Conservation (phyloP, 2,113 vertebrate species). For the Percopsis transmontana region DNA sequence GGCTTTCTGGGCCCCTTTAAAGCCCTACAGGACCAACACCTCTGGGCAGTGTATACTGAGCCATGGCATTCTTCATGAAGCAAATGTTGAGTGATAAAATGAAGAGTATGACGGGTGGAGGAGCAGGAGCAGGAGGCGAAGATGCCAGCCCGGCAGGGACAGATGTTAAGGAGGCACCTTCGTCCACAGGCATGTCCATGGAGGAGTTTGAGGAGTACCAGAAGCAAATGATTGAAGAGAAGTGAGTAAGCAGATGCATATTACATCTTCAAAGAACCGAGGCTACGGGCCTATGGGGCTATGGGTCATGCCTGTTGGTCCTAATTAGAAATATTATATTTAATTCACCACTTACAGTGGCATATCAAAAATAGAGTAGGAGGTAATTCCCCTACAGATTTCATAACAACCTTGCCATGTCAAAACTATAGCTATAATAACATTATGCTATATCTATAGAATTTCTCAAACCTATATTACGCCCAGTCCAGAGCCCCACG, state of each 20-base stretch:
- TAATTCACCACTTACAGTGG: not conserved
- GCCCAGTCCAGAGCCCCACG: too few species aligned
- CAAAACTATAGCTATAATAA: too few species aligned
- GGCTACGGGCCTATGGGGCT: too few species aligned
- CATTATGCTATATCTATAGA: too few species aligned
- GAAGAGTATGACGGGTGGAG: slow-evolving; percentile 57
- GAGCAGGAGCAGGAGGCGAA: slow-evolving; percentile 4
- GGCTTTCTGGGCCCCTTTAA: not conserved
- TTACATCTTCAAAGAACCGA: not conserved
- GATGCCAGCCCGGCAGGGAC: slow-evolving; percentile 30
- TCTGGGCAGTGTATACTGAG: not conserved
- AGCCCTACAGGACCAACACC: not conserved
- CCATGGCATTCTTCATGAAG: slow-evolving; percentile 71
- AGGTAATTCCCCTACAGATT: not conserved
- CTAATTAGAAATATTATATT: too few species aligned
- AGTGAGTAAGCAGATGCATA: slow-evolving; percentile 69
- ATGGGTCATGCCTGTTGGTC: too few species aligned
- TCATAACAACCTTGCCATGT: too few species aligned
- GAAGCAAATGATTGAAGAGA: slow-evolving; percentile 79
- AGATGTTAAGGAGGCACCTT: slow-evolving; percentile 52
- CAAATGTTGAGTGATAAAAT: slow-evolving; percentile 63
- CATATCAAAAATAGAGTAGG: not conserved
- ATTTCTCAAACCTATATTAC: too few species aligned
- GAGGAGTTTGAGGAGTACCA: slow-evolving; percentile 82
- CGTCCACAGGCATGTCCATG: slow-evolving; percentile 65